Base-by-base conservation (phyloP, 2,797 vertebrate species). In the Gymnoscopelus microlampas region DNA sequence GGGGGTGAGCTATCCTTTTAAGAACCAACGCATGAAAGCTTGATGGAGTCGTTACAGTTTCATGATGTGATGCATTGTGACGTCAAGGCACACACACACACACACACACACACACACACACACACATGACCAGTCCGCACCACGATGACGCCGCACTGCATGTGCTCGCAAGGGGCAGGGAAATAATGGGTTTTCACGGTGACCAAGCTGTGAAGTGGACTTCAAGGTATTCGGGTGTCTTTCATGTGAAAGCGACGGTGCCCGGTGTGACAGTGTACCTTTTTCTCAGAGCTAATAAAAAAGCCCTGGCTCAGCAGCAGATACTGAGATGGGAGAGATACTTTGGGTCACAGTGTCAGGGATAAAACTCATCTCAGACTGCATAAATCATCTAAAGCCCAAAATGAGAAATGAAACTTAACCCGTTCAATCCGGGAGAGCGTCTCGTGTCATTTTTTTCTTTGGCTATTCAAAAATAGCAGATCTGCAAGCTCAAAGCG, bases 221-320 rank as follows among this genome's bases (percentile, higher is more conserved):
- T 59, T 76, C 9, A 1, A 55, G 71, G 71, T 67, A 74, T 79
- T 71, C 76, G 70, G 66, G 79, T 76, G 63, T 35, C 72, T 81
- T 83, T 83, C 63, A 82, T 77, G 72, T 83, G 59, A 53, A 19
- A 63, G 68, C 68, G 19, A 62, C 26, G 53, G 63, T 63, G 72
- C 61, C 19, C 71, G 77, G 83, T 85, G 83, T 85, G 80, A 63
- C 66, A 39, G 48, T 39, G 12, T 68, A 68, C 60, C 68, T 65
- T 49, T 70, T 80, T 78, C 72, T 78, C 70, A 56, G 32, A 78
- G 65, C 80, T 82, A 79, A 83, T 87, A 78, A 84, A 83, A 60
- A 82, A 63, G 39, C 60, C 39, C 58, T 59, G 44, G 79, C 77
- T 49, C 71, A 68, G 71, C 14, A 32, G 54, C 77, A 80, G 51